phyloP scores from a whole-genome alignment of 35 echinoderm and acorn worm genomes.

The Eucidaris tribuloides region DNA sequence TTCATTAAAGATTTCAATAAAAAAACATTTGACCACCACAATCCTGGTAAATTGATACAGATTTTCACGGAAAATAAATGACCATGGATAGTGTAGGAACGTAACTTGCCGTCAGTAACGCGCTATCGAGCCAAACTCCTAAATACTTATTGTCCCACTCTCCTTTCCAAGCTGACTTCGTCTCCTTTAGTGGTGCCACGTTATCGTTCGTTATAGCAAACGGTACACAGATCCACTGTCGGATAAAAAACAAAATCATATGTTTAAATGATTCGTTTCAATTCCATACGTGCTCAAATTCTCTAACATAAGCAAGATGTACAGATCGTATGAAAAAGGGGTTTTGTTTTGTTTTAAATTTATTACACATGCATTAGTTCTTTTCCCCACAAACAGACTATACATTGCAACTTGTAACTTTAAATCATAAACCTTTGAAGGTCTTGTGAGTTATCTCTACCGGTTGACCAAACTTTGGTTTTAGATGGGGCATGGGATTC shows the following conservation, averaged over 20 bases:
- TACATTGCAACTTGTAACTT: too few species aligned
- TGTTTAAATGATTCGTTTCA: neutral
- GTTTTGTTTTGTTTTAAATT: neutral
- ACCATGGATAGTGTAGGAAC: too few species aligned
- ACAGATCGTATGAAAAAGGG: neutral
- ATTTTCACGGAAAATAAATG: too few species aligned
- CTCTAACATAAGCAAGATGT: neutral
- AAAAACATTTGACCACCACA: too few species aligned
- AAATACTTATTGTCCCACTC: constrained; percentile 43
- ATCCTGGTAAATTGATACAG: too few species aligned
- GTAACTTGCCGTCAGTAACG: constrained; percentile 67
- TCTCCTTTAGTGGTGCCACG: constrained; percentile 41
- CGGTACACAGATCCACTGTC: constrained; percentile 83
- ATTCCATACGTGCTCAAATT: neutral
- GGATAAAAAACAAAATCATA: neutral
- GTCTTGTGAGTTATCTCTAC: neutral
- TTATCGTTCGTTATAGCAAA: constrained; percentile 72
- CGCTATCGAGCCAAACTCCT: constrained; percentile 76
- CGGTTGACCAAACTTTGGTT: too few species aligned
- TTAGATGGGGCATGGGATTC: too few species aligned
- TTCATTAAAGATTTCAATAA: too few species aligned
- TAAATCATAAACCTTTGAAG: neutral
- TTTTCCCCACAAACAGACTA: too few species aligned
- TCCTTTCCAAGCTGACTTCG: constrained; percentile 45
- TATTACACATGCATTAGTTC: neutral